These are phyloP conservation scores for Otus scops DNA, from an alignment of 2,797 vertebrate species.

Conservation along the genomic window DNA sequence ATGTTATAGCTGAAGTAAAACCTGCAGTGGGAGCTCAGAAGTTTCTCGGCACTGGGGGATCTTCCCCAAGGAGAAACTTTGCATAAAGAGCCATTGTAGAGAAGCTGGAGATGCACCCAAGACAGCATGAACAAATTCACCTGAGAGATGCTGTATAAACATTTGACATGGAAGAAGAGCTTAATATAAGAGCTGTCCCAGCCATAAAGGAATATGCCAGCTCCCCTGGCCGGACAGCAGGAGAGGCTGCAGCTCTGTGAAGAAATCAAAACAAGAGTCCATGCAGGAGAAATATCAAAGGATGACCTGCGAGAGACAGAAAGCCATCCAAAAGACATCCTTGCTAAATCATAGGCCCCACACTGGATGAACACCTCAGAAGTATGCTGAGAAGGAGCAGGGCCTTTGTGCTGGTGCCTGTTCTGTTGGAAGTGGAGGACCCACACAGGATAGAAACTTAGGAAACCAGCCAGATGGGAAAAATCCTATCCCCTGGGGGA, in stretches of 20 bases:
- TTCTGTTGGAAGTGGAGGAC: neutral
- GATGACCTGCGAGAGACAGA: neutral
- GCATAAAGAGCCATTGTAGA: neutral
- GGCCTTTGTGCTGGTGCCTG: neutral
- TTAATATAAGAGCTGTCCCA: neutral
- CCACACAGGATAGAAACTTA: neutral
- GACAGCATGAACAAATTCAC: slow-evolving; percentile 8
- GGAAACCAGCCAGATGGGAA: neutral
- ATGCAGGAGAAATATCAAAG: fast-evolving
- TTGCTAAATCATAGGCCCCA: neutral
- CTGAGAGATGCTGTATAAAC: slow-evolving; percentile 1
- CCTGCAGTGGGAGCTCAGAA: neutral
- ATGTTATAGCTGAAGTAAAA: slow-evolving; percentile 3
- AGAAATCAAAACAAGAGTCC: neutral
- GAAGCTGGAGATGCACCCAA: neutral
- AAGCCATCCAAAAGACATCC: neutral
- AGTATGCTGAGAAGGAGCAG: neutral
- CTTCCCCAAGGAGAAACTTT: neutral
- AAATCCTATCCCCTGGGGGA: fast-evolving
- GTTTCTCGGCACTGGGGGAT: neutral
- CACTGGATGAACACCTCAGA: neutral
- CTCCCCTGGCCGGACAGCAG: neutral
- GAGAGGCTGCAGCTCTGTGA: neutral
- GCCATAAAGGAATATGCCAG: neutral
- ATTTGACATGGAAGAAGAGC: neutral